phyloP scores from a whole-genome alignment of 2,797 vertebrate genomes.

The Epinephelus awoara region DNA sequence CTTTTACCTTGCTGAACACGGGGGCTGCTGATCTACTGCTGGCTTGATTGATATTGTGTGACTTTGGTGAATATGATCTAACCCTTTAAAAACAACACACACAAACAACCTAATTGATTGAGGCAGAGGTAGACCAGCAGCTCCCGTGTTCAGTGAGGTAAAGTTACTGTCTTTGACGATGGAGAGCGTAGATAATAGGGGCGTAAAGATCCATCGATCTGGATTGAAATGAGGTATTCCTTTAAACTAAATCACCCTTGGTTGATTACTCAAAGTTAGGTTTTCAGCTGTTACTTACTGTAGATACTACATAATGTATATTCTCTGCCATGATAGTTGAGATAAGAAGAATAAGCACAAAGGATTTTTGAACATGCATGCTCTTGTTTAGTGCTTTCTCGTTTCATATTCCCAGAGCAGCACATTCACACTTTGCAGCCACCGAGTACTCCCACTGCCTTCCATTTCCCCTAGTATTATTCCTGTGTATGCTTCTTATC shows the following conservation, averaged over 20 bases:
- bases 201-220: too few species aligned
- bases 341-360: slow-evolving; percentile 6
- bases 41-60: too few species aligned
- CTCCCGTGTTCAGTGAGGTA: too few species aligned
- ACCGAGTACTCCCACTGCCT: background rate
- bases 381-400: background rate
- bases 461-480: background rate
- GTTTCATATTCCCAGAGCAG: slow-evolving; percentile 9
- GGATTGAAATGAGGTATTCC: too few species aligned
- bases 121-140: too few species aligned
- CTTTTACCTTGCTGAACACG: too few species aligned
- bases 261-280: background rate
- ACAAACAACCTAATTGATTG: too few species aligned
- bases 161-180: too few species aligned
- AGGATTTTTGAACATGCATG: background rate
- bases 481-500: background rate
- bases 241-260: slow-evolving; percentile 14
- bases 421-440: slow-evolving; percentile 5
- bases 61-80: too few species aligned
- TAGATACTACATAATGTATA: background rate
- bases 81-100: too few species aligned
- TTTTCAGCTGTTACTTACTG: slow-evolving; percentile 27
- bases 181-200: too few species aligned
- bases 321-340: background rate
- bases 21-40: too few species aligned